Base-by-base conservation (phyloP, 1,140 invertebrate species). In the Brachionus plicatilis region DNA sequence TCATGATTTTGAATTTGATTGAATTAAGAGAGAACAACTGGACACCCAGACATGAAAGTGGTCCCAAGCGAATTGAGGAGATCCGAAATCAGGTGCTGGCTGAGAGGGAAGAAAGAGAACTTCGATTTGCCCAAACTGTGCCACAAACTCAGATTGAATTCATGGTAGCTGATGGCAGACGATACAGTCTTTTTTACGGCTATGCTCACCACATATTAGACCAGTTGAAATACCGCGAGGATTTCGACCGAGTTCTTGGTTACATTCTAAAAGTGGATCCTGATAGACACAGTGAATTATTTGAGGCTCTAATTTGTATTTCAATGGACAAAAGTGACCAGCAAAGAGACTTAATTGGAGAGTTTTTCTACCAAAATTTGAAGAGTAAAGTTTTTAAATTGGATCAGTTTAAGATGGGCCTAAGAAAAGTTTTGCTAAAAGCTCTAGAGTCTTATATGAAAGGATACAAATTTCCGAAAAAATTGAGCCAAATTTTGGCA, bases 1-100 rank as follows among this genome's bases (percentile, higher is more conserved):
- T 97, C 88, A 96, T 96, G 94, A 90, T 98, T 27, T 94, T 96
- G 91, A 96, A 98, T 91, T 94, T 97, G 0, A 94, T 97, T 84
- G 96, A 98, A 87, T 90, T 98, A 83, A 92, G 94, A 68, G 90
- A 86, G 84, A 89, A 33, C 12, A 65, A 82, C 17, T 82, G 79
- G 79, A 14, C 2, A 14, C 79, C 53, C 0, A 60, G 79, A 47
- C 79, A 82, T 82, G 29, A 65, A 37, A 65, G 4, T 12, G 24
- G 41, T 37, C 79, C 79, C 3, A 43, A 47, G 24, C 7, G 79
- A 43, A 82, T 65, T 0, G 79, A 82, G 4, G 79, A 65, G 12
- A 82, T 82, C 29, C 20, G 79, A 1, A 60, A 65, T 65, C 12
- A 82, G 17, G 27, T 41, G 3, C n/a, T 65, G 37, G 27, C 24